Evolutionary conservation across 1,140 invertebrate species (phyloP).

Genomic region (Paraescarpia echinospica): DNA sequence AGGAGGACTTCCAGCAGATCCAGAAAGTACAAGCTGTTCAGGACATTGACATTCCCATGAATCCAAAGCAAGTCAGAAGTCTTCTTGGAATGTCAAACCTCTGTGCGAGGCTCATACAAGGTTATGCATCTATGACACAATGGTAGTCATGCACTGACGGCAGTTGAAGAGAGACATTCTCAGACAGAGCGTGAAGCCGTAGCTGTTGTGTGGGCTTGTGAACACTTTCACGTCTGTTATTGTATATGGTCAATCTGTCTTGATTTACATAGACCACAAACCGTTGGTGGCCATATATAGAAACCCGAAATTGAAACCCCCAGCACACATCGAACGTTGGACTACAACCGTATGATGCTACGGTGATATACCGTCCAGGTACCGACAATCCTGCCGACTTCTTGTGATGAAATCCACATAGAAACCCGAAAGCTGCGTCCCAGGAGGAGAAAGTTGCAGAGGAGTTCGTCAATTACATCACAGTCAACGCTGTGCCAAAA

Average conservation of each 20-base stretch:
- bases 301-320: slow-evolving; percentile 24
- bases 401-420: slow-evolving; percentile 14
- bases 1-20: slow-evolving; percentile 6
- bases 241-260: slow-evolving; percentile 45
- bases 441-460: slow-evolving; percentile 18
- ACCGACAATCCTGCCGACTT: slow-evolving; percentile 29
- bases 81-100: slow-evolving; percentile 21
- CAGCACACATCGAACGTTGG: slow-evolving; percentile 28
- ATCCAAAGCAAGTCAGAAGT: background rate
- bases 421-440: background rate
- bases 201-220: slow-evolving; percentile 50
- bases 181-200: slow-evolving; percentile 54
- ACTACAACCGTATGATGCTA: slow-evolving; percentile 21
- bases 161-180: slow-evolving; percentile 38
- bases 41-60: background rate
- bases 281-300: slow-evolving; percentile 32
- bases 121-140: background rate
- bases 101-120: background rate
- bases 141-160: slow-evolving; percentile 32
- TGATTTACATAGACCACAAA: slow-evolving; percentile 46
- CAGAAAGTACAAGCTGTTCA: background rate
- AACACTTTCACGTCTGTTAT: slow-evolving; percentile 55
- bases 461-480: background rate
- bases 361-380: slow-evolving; percentile 23
- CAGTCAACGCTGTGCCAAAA: slow-evolving; percentile 13